A percentile compares a stretch with the other conserved stretches of the same genome.
phyloP scores from a whole-genome alignment of 2,113 vertebrate species.

The Cyanoramphus novaezelandiae region DNA sequence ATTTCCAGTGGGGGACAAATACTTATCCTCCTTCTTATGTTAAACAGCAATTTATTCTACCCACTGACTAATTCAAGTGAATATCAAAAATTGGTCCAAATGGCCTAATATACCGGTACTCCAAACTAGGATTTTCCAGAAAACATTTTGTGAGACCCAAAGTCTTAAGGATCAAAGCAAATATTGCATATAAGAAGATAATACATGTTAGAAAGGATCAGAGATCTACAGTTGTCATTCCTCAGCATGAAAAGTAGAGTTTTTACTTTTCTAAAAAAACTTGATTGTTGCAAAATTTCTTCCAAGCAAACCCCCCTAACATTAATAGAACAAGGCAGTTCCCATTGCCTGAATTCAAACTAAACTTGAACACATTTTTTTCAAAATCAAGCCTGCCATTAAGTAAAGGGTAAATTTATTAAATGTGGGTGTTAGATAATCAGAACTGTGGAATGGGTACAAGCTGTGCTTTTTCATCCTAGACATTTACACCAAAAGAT shows the following conservation, averaged over 20 bases:
- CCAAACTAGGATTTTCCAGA: background rate
- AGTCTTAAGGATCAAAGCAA: background rate
- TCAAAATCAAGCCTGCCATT: background rate
- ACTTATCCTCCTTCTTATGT: background rate
- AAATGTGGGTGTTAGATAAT: background rate
- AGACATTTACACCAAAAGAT: background rate
- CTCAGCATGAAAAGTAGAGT: background rate
- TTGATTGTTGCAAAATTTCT: background rate
- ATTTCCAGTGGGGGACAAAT: background rate
- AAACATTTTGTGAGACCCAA: background rate
- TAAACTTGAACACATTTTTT: background rate
- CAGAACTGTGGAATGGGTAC: constrained; percentile 18
- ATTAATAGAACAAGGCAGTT: background rate
- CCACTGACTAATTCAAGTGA: background rate
- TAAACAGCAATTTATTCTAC: background rate
- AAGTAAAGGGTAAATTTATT: constrained; percentile 15
- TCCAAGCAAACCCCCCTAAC: background rate
- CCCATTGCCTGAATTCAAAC: constrained; percentile 15
- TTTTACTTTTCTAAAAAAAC: background rate
- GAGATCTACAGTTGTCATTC: background rate
- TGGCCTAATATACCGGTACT: background rate
- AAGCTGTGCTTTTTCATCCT: constrained; percentile 34
- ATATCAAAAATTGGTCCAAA: background rate
- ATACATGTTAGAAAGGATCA: background rate
- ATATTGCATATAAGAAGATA: background rate